Evolutionary conservation across 2,888 invertebrate species (phyloP), one percentile per base, ranked within the genome.

Genomic region (Cosmorhoe ocellata): DNA sequence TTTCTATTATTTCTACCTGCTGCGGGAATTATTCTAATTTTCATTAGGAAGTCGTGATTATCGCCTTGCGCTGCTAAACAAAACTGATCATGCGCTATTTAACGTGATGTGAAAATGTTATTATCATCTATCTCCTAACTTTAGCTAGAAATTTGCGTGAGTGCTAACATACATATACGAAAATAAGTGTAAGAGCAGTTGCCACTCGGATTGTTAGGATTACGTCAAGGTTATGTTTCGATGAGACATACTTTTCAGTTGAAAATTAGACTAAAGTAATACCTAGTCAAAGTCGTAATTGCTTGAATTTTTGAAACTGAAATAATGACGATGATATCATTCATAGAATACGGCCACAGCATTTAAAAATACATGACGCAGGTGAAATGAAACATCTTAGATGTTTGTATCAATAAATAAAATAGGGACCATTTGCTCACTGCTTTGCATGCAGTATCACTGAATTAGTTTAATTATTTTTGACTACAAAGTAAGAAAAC

Each of bases 311-410:
- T 33, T 33, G 6, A 10, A 38, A 37, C 37, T 49, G 12, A 38
- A 42, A 60, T 57, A 67, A 68, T 64, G 66, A 62, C 68, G 72
- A 74, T 76, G 73, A 74, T 69, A 69, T 74, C 74, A 76, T 69
- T 66, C 53, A 64, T 66, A 66, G 64, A 66, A 66, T 61, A 69
- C 63, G 56, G 60, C 57, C 63, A 61, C 58, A 59, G 59, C 52
- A 69, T 72, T 72, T 76, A 79, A 75, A 79, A 78, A 78, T 76
- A 78, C 67, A 59, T 59, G 60, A 56, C 72, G 66, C 78, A 76
- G 78, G 78, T 79, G 74, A 75, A 73, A 66, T 62, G 52, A 61
- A 54, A 66, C 66, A 65, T 66, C 60, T 68, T 76, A n/a, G n/a
- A n/a, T n/a, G 74, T 78, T 74, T 74, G 71, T 67, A 65, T 67